Percentiles rank a stretch among this genome's conserved stretches.
Conservation (phyloP, 1,140 invertebrate species). For the Panagrolaimus sp. region DNA sequence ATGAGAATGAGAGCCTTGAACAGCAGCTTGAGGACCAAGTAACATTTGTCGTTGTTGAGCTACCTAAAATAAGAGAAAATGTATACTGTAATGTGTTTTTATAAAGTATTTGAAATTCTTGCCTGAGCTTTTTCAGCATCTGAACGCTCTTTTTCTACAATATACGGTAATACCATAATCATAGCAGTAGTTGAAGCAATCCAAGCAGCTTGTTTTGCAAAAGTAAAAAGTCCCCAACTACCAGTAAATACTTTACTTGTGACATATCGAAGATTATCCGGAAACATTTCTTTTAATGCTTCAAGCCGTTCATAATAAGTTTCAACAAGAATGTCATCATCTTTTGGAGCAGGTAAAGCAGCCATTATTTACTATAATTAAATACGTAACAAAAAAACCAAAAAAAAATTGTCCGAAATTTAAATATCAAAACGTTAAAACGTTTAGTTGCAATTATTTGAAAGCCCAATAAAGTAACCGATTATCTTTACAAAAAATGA, state of each 20-base stretch:
- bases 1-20: conserved; percentile 16
- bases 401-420: conserved; percentile 15
- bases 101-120: too few relatives aligned
- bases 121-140: conserved; percentile 56
- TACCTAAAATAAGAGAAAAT: conserved; percentile 33
- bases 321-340: conserved; percentile 56
- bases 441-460: background rate
- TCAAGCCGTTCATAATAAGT: conserved; percentile 50
- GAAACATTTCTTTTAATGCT: conserved; percentile 55
- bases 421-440: conserved; percentile 13
- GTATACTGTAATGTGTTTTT: too few relatives aligned
- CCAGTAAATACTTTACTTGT: conserved; percentile 29
- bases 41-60: conserved; percentile 58
- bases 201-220: conserved; percentile 48
- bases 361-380: conserved; percentile 14
- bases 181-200: conserved; percentile 47
- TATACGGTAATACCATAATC: conserved; percentile 55
- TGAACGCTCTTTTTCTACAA: conserved; percentile 54
- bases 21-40: conserved; percentile 45
- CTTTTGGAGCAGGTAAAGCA: conserved; percentile 33
- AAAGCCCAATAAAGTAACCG: conserved; percentile 1
- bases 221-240: conserved; percentile 38
- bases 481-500: background rate
- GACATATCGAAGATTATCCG: conserved; percentile 31
- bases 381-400: background rate